These are phyloP conservation scores for Rhinoraja longicauda DNA, from an alignment of 2,797 vertebrate species.

Conservation along the genomic window DNA sequence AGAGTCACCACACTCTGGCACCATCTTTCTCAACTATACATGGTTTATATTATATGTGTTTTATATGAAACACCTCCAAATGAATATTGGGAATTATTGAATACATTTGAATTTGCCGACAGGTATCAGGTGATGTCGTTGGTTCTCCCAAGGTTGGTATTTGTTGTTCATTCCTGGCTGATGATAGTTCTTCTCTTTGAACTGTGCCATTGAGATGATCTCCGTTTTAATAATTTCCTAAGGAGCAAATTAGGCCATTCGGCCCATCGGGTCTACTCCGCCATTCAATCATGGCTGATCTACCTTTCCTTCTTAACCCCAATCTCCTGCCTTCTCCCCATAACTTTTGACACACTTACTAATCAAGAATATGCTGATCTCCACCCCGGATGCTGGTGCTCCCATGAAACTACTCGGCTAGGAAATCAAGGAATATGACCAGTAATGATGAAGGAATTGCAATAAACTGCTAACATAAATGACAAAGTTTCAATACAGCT, in stretches of 20 bases:
- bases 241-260: no score
- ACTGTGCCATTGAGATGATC: background rate
- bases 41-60: background rate
- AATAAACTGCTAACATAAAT: conserved; percentile 1
- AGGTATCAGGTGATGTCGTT: background rate
- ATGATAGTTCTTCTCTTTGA: background rate
- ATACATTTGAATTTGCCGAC: background rate
- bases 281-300: no score
- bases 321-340: no score
- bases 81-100: background rate
- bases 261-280: no score
- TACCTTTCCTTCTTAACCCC: no score
- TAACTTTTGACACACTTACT: no score
- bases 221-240: no score
- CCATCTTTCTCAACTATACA: no score
- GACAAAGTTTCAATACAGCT: background rate
- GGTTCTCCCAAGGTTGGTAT: background rate
- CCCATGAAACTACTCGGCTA: background rate
- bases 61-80: background rate
- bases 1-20: no score
- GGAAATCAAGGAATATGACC: background rate
- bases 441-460: background rate
- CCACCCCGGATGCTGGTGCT: background rate
- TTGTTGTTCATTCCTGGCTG: background rate
- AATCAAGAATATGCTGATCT: no score